These are phyloP conservation scores for Bradypodion pumilum DNA, from an alignment of 2,797 vertebrate species.

Conservation along the genomic window DNA sequence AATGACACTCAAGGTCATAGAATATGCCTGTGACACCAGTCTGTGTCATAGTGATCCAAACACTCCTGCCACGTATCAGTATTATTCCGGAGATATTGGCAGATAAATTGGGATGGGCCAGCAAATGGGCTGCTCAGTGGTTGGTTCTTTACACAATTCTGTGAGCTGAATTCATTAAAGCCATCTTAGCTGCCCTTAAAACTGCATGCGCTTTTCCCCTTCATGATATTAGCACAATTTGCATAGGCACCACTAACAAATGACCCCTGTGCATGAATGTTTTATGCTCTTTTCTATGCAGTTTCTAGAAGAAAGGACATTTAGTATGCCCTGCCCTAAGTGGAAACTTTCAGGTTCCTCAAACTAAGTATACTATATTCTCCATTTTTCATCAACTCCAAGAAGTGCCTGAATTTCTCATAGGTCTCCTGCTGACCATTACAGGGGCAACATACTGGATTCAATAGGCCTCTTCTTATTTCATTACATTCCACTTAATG, in stretches of 20 bases:
- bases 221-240: not conserved
- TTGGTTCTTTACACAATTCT: not conserved
- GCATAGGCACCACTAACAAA: not conserved
- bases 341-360: not conserved
- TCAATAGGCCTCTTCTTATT: not conserved
- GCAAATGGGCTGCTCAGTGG: not conserved
- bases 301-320: not conserved
- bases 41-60: not conserved
- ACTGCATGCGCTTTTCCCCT: not conserved
- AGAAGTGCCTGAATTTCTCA: not conserved
- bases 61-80: not conserved
- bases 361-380: not conserved
- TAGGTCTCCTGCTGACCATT: not conserved
- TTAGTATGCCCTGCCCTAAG: no score
- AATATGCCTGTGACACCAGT: not conserved
- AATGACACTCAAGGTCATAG: no score
- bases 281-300: no score
- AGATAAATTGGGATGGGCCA: not conserved
- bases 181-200: not conserved
- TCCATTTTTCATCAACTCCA: not conserved
- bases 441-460: not conserved
- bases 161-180: not conserved
- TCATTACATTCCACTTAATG: not conserved
- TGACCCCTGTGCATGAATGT: not conserved
- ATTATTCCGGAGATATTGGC: not conserved